Evolutionary conservation across 53 echinoderm and acorn worm genomes (phyloP), one percentile per base, ranked within the genome.

Genomic region (Henricia sp.): DNA sequence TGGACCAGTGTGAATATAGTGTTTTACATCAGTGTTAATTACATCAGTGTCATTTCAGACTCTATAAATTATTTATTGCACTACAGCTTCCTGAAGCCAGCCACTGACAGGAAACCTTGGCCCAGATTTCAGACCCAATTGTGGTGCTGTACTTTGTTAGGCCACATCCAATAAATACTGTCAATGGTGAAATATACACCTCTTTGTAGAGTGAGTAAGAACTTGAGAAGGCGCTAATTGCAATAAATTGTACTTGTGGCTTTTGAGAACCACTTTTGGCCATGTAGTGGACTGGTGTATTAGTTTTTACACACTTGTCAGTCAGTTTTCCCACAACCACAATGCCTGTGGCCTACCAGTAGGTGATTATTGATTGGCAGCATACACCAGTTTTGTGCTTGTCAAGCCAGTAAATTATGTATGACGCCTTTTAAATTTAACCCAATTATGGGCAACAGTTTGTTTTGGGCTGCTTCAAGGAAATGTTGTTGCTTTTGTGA

Each of bases 401-500:
- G 62, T 80, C 63, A 30, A 46, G 63, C 43, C 19, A 24, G 10
- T 44, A 43, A 78, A 80, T 80, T 48, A 80, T 48, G 48, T 80
- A 64, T 80, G 62, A 80, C 80, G 50, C 80, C 30, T 44, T 80
- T 23, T 42, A 57, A 80, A 70, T 28, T 64, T 33, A 33, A 20
- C 48, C 64, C 42, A 63, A 80, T 62, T 64, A 48, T 50, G n/a
- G 9, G 38, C 41, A 28, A 35, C 26, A 25, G 35, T 39, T 46
- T 77, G 42, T 58, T 58, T 76, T 41, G 37, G 25, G 41, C 14
- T 23, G 21, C 44, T 80, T 80, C 80, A 80, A 50, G 40, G 80
- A 80, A 80, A 64, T 80, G 80, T 80, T 73, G 27, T 60, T 60
- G 29, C 62, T 5, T 29, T 62, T 58, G 41, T 36, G 46, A 80